Percentiles rank a stretch among this genome's conserved stretches.
Conservation (phyloP, 2,888 invertebrate species). For the Callyntrura guangdongensis region DNA sequence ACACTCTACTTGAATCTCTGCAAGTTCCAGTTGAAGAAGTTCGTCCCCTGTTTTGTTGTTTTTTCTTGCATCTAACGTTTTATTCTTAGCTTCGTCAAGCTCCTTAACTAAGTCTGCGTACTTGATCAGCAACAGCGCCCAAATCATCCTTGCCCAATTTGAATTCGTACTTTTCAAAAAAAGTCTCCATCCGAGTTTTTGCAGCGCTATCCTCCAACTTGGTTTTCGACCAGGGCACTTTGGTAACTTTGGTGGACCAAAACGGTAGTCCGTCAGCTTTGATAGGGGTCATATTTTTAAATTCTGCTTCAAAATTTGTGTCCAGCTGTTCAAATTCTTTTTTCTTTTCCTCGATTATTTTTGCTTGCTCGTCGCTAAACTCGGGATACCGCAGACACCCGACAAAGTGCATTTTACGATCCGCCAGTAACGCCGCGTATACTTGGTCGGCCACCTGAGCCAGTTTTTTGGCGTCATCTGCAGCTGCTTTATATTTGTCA, state of each 20-base stretch:
- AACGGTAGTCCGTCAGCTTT: background rate
- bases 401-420: slow-evolving; percentile 52
- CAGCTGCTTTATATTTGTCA: background rate
- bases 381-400: slow-evolving; percentile 67
- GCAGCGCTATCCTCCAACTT: background rate
- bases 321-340: background rate
- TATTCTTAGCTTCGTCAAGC: no score
- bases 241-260: background rate
- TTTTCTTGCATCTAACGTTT: no score
- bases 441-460: slow-evolving; percentile 40
- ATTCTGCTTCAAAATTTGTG: background rate
- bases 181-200: background rate
- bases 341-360: slow-evolving; percentile 23
- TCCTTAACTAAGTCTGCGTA: no score
- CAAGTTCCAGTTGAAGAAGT: no score
- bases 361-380: slow-evolving; percentile 37
- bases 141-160: no score
- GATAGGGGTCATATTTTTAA: background rate
- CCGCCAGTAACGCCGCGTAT: slow-evolving; percentile 33
- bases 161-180: background rate
- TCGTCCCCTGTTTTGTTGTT: no score
- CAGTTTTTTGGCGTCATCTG: background rate
- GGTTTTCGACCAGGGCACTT: background rate
- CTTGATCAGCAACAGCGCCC: no score
- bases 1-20: no score